phyloP scores from a whole-genome alignment of 2,888 invertebrate genomes.

The Glaucopsyche alexis region DNA sequence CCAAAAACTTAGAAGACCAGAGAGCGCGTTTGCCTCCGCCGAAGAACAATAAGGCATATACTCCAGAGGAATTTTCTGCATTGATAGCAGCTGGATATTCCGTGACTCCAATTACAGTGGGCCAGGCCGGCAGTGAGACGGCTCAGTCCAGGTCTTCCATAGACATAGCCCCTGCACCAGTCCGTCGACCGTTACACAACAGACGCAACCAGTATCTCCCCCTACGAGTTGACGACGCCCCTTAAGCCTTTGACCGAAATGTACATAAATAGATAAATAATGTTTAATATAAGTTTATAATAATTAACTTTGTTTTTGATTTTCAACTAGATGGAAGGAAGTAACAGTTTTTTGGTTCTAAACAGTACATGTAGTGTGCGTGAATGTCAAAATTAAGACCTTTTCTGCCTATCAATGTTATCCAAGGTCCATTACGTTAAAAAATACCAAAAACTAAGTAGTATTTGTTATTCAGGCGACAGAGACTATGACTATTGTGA shows the following conservation, averaged over 20 bases:
- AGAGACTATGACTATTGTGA: too few species aligned
- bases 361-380: too few species aligned
- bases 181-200: conserved; percentile 40
- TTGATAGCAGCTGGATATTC: conserved; percentile 74
- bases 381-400: too few species aligned
- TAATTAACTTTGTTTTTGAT: background rate
- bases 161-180: conserved; percentile 50
- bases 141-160: conserved; percentile 66
- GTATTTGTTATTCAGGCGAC: too few species aligned
- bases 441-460: too few species aligned
- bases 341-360: too few species aligned
- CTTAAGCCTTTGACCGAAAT: conserved; percentile 55
- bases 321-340: background rate
- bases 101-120: conserved; percentile 73
- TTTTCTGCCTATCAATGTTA: too few species aligned
- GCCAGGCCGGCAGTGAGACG: conserved; percentile 52
- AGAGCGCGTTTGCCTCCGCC: conserved; percentile 71
- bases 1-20: conserved; percentile 62
- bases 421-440: too few species aligned
- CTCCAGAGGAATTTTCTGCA: conserved; percentile 74
- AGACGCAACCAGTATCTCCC: conserved; percentile 72
- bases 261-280: conserved; percentile 61
- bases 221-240: conserved; percentile 70
- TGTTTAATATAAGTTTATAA: conserved; percentile 43
- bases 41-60: conserved; percentile 73